These are phyloP conservation scores for Sinocyclocheilus rhinocerous DNA, from an alignment of 2,113 vertebrate genomes.

Conservation along the genomic window DNA sequence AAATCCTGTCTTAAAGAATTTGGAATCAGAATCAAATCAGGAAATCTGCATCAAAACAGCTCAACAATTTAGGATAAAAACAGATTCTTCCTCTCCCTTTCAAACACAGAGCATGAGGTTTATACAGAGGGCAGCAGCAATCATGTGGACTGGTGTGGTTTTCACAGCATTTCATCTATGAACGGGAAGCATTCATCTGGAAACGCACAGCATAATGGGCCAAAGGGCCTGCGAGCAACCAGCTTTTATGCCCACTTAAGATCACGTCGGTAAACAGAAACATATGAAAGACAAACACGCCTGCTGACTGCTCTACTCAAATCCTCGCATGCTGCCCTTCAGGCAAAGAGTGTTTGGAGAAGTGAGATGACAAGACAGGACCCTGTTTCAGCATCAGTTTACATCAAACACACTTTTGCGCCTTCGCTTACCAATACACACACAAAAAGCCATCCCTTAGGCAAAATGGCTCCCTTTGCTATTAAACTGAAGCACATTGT, in stretches of 20 bases:
- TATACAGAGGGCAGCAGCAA: background rate
- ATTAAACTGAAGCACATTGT: constrained; percentile 16
- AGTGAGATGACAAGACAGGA: background rate
- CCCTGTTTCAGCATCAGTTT: constrained; percentile 1
- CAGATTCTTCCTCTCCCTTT: background rate
- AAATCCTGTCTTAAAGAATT: background rate
- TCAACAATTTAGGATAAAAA: background rate
- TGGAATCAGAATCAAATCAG: background rate
- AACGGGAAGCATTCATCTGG: constrained; percentile 60
- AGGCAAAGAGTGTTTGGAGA: constrained; percentile 17
- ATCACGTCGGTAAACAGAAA: constrained; percentile 58
- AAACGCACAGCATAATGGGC: constrained; percentile 48
- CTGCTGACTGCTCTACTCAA: constrained; percentile 37
- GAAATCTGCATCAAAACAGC: background rate
- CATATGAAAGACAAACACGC: constrained; percentile 53
- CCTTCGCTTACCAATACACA: background rate
- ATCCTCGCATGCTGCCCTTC: background rate
- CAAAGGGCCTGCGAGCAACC: constrained; percentile 51
- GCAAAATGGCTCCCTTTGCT: background rate
- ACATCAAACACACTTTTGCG: constrained; percentile 15
- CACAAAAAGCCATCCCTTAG: background rate
- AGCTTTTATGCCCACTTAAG: constrained; percentile 45
- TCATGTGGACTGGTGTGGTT: constrained; percentile 33
- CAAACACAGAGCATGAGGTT: background rate
- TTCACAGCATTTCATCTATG: constrained; percentile 44